Conservation (phyloP, 92 coral and sea anemone species). For the Phymanthus crucifer region DNA sequence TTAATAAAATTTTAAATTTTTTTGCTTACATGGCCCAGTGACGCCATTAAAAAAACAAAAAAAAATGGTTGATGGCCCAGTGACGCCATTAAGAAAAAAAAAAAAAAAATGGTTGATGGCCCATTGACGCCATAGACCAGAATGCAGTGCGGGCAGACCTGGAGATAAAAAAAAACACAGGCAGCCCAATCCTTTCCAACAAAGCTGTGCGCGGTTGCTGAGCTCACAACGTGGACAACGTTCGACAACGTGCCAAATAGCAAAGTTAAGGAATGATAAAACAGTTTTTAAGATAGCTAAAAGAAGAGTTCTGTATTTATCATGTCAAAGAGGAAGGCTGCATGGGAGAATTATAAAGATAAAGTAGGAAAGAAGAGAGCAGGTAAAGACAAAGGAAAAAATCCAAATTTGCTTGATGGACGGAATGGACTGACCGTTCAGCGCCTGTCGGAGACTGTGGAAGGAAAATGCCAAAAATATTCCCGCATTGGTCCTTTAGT, state of each 20-base stretch:
- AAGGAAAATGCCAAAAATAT: conserved; percentile 63
- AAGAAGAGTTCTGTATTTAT: conserved; percentile 2
- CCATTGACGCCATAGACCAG: conserved; percentile 42
- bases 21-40: no score
- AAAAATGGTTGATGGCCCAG: no score
- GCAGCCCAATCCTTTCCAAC: conserved; percentile 18
- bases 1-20: no score
- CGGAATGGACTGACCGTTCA: conserved; percentile 61
- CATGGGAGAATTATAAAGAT: conserved; percentile 49
- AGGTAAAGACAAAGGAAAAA: conserved; percentile 40
- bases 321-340: conserved; percentile 12
- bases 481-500: conserved; percentile 60
- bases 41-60: no score
- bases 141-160: conserved; percentile 31
- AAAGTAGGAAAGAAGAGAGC: conserved; percentile 44
- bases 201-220: conserved; percentile 19
- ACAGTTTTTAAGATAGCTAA: neutral
- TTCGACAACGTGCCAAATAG: neutral
- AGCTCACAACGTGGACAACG: neutral
- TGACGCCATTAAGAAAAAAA: conserved; percentile 21
- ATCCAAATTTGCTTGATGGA: conserved; percentile 24
- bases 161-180: conserved; percentile 12
- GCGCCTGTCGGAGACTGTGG: conserved; percentile 60
- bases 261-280: conserved; percentile 4
- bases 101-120: conserved; percentile 27